phyloP scores from a whole-genome alignment of 2,888 invertebrate genomes.

The Aleiodes testaceus region DNA sequence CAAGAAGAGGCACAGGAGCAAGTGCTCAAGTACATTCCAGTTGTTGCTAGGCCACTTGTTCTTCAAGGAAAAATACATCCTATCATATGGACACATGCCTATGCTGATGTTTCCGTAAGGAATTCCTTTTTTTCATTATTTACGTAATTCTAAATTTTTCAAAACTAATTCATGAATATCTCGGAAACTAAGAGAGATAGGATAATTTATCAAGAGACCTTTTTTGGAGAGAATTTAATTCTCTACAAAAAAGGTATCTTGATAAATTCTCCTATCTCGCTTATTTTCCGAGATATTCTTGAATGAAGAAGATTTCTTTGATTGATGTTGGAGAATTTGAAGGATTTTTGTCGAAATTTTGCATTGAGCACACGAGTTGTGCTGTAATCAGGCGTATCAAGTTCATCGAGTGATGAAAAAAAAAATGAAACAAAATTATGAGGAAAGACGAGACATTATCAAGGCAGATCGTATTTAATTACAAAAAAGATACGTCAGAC shows the following conservation, averaged over 20 bases:
- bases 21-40: conserved; percentile 95
- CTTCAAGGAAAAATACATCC: conserved; percentile 84
- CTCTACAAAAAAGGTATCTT: no score
- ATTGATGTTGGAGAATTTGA: no score
- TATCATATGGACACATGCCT: conserved; percentile 96
- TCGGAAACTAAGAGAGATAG: no score
- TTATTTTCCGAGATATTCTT: no score
- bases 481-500: conserved; percentile 28
- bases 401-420: conserved; percentile 24
- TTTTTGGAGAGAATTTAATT: no score
- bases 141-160: no score
- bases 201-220: no score
- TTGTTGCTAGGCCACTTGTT: conserved; percentile 90
- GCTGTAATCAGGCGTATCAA: conserved; percentile 4
- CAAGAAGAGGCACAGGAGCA: conserved; percentile 97
- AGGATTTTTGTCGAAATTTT: neutral
- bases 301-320: no score
- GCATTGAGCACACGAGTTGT: no score
- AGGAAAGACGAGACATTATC: conserved; percentile 18
- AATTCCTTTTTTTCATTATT: neutral
- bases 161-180: no score
- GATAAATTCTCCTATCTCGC: no score
- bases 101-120: conserved; percentile 87
- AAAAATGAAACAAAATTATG: conserved; percentile 4
- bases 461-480: conserved; percentile 36